Evolutionary conservation across 2,888 invertebrate species (phyloP), one percentile per base, ranked within the genome.

Genomic region (Scrobipalpa costella): DNA sequence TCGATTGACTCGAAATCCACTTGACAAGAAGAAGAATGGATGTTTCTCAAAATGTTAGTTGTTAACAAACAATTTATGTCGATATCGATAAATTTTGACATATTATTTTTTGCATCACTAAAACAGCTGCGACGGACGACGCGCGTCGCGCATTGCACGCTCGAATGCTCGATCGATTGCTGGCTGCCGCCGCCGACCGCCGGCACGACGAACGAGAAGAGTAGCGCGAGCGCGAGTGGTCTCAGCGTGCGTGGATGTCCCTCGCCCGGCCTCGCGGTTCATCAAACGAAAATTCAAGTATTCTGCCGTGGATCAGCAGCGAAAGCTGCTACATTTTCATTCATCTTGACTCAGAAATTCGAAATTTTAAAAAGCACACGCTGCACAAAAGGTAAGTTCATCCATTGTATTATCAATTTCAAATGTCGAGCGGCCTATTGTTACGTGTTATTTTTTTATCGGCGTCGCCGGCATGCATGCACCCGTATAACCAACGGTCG

Each of bases 171-270:
- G 44, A n/a, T 44, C 44, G 44, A 44, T n/a, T 44, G 44, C 44
- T 44, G 17, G 15, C 36, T 19, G 57, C 57, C 58, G 58, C 55
- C 33, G 17, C 21, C 44, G 27, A 19, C 61, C 61, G 61, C 52
- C 61, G 38, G 38, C 36, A 36, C 38, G 50, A 36, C 61, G 52
- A 52, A 52, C 61, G 38, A 38, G 50, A 36, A 21, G 50, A 36
- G 61, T 61, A 36, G 13, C 17, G 21, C 44, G 61, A 50, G 52
- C 61, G 17, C 40, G 21, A 52, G 61, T 61, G 38, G 61, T 19
- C 19, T 61, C 47, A 19, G 38, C 21, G 61, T 61, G 57, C 57
- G 57, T 57, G 57, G 57, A 17, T 36, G 36, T 57, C 38, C 19
- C 33, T 27, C n/a, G 55, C 33, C 33, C 34, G 7, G 8, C 55